A percentile compares a stretch with the other conserved stretches of the same genome.
Conservation (phyloP, 92 coral and sea anemone species). For the Parazoanthus swiftii region DNA sequence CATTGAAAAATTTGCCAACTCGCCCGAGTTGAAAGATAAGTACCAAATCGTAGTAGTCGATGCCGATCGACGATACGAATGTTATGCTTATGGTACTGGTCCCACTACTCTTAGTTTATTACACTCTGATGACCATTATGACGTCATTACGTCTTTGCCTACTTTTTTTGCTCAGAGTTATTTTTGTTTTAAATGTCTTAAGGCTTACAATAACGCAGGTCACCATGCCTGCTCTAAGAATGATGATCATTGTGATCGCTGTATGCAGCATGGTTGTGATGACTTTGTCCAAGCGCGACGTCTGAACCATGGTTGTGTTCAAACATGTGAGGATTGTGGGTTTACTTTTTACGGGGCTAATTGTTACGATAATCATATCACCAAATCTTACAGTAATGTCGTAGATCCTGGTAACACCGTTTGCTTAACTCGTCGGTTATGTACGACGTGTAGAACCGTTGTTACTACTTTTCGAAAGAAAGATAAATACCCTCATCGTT, state of each 20-base stretch:
- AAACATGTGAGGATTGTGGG: background rate
- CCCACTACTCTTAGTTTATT: background rate
- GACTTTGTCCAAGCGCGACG: conserved; percentile 10
- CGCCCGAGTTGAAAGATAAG: conserved; percentile 14
- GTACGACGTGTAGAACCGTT: conserved; percentile 14
- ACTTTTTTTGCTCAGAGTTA: background rate
- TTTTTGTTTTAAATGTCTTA: conserved; percentile 12
- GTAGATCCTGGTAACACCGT: background rate
- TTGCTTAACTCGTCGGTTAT: conserved; percentile 7
- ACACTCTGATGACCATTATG: conserved; percentile 13
- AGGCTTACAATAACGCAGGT: conserved; percentile 4
- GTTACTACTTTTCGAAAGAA: conserved; percentile 9
- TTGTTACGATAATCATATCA: conserved; percentile 1
- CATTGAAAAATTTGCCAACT: background rate
- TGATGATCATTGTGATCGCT: conserved; percentile 8
- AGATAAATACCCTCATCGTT: conserved; percentile 10
- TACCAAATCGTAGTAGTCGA: background rate
- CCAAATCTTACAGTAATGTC: conserved; percentile 1
- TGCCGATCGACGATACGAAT: conserved; percentile 21
- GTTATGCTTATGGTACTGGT: conserved; percentile 11
- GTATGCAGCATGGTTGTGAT: conserved; percentile 4
- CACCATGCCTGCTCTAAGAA: conserved; percentile 9
- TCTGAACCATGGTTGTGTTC: conserved; percentile 3
- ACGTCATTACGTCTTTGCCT: conserved; percentile 2
- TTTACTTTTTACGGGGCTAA: background rate